Conservation (phyloP, 2,888 invertebrate genomes). For the Agrotis exclamationis region DNA sequence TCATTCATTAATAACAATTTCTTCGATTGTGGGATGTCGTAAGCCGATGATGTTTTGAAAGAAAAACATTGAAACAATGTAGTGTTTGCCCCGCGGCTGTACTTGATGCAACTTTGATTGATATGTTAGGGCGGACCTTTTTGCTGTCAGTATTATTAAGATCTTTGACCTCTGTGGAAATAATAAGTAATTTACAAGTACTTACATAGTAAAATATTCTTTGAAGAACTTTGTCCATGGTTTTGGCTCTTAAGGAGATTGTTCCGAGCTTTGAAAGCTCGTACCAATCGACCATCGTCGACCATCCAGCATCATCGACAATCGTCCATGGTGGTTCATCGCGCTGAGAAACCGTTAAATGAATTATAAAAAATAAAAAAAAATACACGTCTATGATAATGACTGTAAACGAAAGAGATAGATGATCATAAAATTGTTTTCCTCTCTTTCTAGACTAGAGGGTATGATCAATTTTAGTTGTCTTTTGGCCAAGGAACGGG, state of each 20-base stretch:
- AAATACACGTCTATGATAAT: too few species aligned
- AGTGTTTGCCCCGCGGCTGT: constrained; percentile 14
- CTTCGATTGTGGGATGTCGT: constrained; percentile 51
- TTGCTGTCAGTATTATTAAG: background rate
- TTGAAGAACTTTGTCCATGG: background rate
- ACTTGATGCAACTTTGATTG: constrained; percentile 24
- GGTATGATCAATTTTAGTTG: too few species aligned
- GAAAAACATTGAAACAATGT: constrained; percentile 49
- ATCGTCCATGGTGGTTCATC: too few species aligned
- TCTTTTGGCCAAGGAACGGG: too few species aligned
- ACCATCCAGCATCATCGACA: too few species aligned
- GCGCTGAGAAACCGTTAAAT: too few species aligned
- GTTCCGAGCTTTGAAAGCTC: background rate
- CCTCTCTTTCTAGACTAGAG: too few species aligned
- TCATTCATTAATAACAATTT: constrained; percentile 62
- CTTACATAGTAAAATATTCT: background rate
- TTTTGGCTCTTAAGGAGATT: background rate
- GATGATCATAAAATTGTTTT: too few species aligned
- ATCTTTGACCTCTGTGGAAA: constrained; percentile 4
- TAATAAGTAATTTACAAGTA: background rate
- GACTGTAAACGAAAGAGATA: too few species aligned
- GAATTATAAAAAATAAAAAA: too few species aligned
- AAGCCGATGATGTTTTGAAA: constrained; percentile 51
- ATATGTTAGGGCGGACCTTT: constrained; percentile 16
- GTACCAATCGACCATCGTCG: too few species aligned